Evolutionary conservation across 1,140 invertebrate species (phyloP).

Genomic region (Parapsyche elsis): DNA sequence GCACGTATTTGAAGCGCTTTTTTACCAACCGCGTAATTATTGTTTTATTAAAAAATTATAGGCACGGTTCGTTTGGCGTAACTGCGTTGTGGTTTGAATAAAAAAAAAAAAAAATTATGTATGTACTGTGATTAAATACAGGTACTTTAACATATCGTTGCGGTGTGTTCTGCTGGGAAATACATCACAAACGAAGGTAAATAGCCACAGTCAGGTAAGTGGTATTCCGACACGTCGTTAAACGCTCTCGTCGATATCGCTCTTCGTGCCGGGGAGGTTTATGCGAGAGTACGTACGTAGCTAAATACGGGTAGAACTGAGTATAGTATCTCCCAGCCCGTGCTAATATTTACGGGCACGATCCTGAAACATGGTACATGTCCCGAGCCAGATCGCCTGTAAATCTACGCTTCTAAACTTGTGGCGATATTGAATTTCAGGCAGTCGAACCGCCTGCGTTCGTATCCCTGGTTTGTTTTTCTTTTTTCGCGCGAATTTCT

Average conservation of each 20-base stretch:
- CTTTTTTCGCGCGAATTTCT: background rate
- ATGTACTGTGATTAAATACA: background rate
- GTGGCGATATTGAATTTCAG: slow-evolving; percentile 12
- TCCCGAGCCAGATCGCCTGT: slow-evolving; percentile 17
- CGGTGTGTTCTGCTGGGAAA: slow-evolving; percentile 3
- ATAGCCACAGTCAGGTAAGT: slow-evolving; percentile 54
- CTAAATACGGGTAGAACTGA: background rate
- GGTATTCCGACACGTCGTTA: slow-evolving; percentile 55
- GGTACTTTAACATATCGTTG: background rate
- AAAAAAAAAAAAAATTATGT: no score
- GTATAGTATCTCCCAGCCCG: slow-evolving; percentile 2
- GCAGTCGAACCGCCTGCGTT: no score
- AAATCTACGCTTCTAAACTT: slow-evolving; percentile 24
- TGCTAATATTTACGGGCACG: slow-evolving; percentile 25
- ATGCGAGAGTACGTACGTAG: background rate
- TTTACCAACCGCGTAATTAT: background rate
- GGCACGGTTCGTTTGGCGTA: no score
- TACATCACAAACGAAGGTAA: slow-evolving; percentile 52
- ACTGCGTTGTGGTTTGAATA: no score
- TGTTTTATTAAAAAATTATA: no score
- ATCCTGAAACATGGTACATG: slow-evolving; percentile 31
- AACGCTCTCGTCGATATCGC: slow-evolving; percentile 50
- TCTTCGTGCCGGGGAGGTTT: slow-evolving; percentile 42
- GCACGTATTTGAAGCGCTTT: background rate
- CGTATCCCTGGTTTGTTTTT: no score